phyloP scores from a whole-genome alignment of 2,888 invertebrate species.

The Apamea monoglypha region DNA sequence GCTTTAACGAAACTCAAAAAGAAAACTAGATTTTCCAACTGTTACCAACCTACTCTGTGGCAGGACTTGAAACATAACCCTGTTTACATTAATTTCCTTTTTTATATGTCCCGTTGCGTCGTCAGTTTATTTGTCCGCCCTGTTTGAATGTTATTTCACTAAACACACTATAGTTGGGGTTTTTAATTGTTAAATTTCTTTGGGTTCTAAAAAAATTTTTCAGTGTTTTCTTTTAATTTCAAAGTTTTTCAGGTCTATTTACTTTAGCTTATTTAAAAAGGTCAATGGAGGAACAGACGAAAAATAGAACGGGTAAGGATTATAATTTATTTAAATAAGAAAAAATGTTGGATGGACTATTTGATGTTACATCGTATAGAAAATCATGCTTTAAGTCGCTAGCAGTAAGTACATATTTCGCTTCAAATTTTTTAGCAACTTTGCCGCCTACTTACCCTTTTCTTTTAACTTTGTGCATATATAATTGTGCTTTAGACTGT shows the following conservation, averaged over 20 bases:
- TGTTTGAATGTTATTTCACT: slow-evolving; percentile 49
- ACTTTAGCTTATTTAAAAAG: not conserved
- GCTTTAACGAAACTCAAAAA: not conserved
- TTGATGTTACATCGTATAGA: not conserved
- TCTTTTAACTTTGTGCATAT: not conserved
- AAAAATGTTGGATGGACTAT: not conserved
- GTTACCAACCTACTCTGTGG: slow-evolving; percentile 19
- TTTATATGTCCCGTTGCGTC: slow-evolving; percentile 38
- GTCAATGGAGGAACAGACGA: not conserved
- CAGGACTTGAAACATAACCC: slow-evolving; percentile 32
- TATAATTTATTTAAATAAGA: not conserved
- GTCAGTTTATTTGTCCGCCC: slow-evolving; percentile 30
- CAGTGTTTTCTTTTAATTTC: slow-evolving; percentile 37
- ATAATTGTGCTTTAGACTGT: not conserved
- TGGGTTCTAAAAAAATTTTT: not conserved
- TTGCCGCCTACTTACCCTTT: too few species aligned
- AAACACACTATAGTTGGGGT: slow-evolving; percentile 25
- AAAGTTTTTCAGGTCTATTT: not conserved
- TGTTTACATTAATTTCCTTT: slow-evolving; percentile 54
- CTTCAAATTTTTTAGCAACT: not conserved
- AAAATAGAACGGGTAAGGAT: not conserved
- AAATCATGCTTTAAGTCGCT: not conserved
- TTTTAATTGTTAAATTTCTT: slow-evolving; percentile 35
- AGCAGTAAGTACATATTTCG: not conserved
- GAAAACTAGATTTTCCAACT: not conserved